These are phyloP conservation scores for Syngnathus acus DNA, from an alignment of 2,797 vertebrate genomes.

Conservation along the genomic window DNA sequence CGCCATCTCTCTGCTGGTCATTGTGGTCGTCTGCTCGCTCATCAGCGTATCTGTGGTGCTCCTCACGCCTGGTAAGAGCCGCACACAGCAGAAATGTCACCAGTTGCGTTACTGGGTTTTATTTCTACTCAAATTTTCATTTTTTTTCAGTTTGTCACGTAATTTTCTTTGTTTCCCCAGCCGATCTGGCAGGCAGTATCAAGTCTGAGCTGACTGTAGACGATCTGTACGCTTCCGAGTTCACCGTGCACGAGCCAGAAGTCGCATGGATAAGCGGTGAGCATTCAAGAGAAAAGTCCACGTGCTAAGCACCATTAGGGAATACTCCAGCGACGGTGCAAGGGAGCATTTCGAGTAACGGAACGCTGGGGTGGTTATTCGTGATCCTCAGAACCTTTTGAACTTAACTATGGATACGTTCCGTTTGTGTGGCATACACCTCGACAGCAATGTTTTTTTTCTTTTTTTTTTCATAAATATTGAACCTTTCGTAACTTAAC, in stretches of 20 bases:
- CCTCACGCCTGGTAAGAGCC: slow-evolving; percentile 78
- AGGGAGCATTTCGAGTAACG: too few species aligned
- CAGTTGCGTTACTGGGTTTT: neutral
- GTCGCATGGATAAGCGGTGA: slow-evolving; percentile 82
- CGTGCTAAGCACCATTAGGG: neutral
- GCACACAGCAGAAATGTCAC: neutral
- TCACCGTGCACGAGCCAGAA: slow-evolving; percentile 76
- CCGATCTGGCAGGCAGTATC: slow-evolving; percentile 74
- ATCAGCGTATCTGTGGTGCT: slow-evolving; percentile 90
- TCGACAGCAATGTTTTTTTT: too few species aligned
- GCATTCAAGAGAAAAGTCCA: slow-evolving; percentile 25
- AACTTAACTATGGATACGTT: too few species aligned
- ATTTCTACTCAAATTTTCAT: neutral
- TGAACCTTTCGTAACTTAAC: too few species aligned
- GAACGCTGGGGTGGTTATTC: too few species aligned
- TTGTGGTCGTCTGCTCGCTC: slow-evolving; percentile 87
- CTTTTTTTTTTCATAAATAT: too few species aligned
- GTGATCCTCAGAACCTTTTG: too few species aligned
- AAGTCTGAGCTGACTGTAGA: slow-evolving; percentile 76
- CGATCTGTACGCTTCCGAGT: slow-evolving; percentile 80
- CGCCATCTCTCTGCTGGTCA: slow-evolving; percentile 89
- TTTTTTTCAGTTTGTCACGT: neutral
- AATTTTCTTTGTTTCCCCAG: slow-evolving; percentile 42
- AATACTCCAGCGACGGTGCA: too few species aligned
- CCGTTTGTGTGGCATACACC: too few species aligned